Percentiles rank a stretch among this genome's conserved stretches.
Conservation (phyloP, 2,888 invertebrate species). For the Ophraella communa region DNA sequence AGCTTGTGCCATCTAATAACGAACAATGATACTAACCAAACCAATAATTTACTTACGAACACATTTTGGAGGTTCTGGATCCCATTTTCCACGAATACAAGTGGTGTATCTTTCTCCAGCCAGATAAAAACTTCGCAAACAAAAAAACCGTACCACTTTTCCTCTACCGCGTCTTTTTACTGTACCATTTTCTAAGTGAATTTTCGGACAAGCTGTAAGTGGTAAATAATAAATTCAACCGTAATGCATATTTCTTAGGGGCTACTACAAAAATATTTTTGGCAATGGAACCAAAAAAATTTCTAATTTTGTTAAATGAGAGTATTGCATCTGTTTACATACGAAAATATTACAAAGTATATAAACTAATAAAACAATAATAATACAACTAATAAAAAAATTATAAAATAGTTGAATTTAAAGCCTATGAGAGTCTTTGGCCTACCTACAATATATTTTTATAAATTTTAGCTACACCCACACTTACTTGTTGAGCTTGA, state of each 20-base stretch:
- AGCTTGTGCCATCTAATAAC: too few species aligned
- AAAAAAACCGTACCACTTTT: constrained; percentile 67
- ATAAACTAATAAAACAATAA: too few species aligned
- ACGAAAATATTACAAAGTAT: too few species aligned
- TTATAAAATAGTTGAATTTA: too few species aligned
- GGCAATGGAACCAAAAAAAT: too few species aligned
- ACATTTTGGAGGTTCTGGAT: constrained; percentile 71
- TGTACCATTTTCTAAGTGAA: constrained; percentile 50
- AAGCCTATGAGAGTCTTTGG: too few species aligned
- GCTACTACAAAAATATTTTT: too few species aligned
- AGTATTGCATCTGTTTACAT: too few species aligned
- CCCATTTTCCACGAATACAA: constrained; percentile 77
- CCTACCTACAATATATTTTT: too few species aligned
- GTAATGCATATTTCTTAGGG: background rate
- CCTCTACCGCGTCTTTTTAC: constrained; percentile 59
- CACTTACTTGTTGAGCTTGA: background rate
- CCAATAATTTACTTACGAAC: constrained; percentile 68
- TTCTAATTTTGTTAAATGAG: too few species aligned
- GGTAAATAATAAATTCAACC: background rate
- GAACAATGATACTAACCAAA: background rate
- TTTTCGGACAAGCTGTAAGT: constrained; percentile 38
- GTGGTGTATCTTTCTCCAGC: constrained; percentile 74
- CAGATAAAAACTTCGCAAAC: constrained; percentile 67
- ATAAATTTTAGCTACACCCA: background rate
- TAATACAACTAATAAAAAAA: too few species aligned